phyloP scores from a whole-genome alignment of 2,113 vertebrate genomes.

The Oceanites oceanicus region DNA sequence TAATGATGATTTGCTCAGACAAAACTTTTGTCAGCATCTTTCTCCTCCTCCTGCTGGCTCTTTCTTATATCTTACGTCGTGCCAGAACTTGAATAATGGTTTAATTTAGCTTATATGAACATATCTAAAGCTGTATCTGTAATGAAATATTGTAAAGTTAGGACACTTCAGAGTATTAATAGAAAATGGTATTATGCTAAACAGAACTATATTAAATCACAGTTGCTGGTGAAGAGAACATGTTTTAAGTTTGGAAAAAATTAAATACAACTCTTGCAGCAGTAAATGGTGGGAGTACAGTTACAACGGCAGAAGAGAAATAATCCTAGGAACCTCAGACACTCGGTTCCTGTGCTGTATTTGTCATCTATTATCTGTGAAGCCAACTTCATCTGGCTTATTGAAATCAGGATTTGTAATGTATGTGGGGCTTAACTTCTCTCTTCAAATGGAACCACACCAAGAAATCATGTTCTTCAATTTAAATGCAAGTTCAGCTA shows the following conservation, averaged over 20 bases:
- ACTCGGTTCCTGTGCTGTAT: background rate
- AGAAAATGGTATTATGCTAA: conserved; percentile 10
- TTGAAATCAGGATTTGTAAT: background rate
- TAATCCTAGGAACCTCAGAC: background rate
- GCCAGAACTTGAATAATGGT: conserved; percentile 13
- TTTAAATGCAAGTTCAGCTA: background rate
- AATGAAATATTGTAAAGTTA: conserved; percentile 24
- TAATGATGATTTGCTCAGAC: background rate
- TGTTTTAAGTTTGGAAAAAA: background rate
- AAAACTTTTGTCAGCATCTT: conserved; percentile 8
- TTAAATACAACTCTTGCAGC: background rate
- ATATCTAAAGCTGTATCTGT: conserved; percentile 18
- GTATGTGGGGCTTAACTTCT: background rate
- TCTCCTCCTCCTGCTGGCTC: background rate
- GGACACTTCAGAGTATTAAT: background rate
- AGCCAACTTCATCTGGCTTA: background rate
- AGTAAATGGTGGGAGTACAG: background rate
- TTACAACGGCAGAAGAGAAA: background rate
- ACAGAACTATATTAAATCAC: background rate
- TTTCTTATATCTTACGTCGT: background rate
- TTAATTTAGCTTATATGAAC: conserved; percentile 22
- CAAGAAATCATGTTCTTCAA: background rate
- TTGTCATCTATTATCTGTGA: background rate
- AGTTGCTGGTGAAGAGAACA: background rate
- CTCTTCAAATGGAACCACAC: background rate